Percentiles rank a stretch among this genome's conserved stretches.
Conservation (phyloP, 2,797 vertebrate genomes). For the Sciurus carolinensis region DNA sequence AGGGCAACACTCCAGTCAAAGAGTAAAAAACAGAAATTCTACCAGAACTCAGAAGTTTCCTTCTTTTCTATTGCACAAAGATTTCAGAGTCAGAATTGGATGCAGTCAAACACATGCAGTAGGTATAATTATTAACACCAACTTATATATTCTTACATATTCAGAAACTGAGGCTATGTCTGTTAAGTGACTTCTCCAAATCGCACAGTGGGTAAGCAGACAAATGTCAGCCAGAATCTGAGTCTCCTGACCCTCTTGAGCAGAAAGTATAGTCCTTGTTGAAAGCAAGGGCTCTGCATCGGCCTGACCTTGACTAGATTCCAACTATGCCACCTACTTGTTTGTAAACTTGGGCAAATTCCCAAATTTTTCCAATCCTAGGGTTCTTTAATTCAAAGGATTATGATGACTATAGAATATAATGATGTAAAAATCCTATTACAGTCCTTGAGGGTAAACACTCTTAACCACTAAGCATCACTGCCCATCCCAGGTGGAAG, state of each 20-base stretch:
- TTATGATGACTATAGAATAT: neutral
- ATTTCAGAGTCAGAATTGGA: constrained; percentile 16
- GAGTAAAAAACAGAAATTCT: neutral
- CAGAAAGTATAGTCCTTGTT: neutral
- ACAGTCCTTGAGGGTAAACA: neutral
- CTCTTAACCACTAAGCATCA: neutral
- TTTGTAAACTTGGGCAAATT: constrained; percentile 49
- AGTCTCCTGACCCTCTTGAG: neutral
- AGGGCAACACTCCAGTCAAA: neutral
- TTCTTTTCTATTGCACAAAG: neutral
- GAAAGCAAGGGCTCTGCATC: neutral
- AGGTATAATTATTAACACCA: neutral
- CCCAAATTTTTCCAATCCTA: neutral
- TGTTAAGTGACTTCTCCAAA: constrained; percentile 12
- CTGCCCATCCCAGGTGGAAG: neutral
- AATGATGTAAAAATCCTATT: neutral
- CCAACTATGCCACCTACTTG: neutral
- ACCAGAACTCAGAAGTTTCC: constrained; percentile 2
- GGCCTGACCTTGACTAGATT: neutral
- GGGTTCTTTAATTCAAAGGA: neutral
- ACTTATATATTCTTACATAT: constrained; percentile 29
- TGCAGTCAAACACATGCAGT: neutral
- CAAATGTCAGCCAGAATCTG: neutral
- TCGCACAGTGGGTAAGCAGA: neutral
- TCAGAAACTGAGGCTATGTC: constrained; percentile 39